phyloP scores from a whole-genome alignment of 1,140 invertebrate species.

The Drosophila repletoides region DNA sequence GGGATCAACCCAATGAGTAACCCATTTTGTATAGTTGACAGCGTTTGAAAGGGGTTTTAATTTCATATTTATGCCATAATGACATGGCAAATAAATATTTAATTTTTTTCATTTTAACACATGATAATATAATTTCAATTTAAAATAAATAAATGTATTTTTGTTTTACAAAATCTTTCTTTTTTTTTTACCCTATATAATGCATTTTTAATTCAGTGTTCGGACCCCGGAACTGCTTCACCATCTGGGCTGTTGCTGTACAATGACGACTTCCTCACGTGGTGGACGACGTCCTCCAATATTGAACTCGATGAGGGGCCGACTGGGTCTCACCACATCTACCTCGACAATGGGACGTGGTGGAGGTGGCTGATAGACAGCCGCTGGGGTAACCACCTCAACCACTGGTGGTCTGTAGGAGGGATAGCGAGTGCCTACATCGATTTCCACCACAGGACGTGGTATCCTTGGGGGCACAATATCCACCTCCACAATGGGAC shows the following conservation, averaged over 20 bases:
- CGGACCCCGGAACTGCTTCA: conserved; percentile 18
- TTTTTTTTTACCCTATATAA: conserved; percentile 2
- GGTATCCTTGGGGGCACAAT: conserved; percentile 61
- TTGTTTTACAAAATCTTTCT: neutral
- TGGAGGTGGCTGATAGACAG: conserved; percentile 63
- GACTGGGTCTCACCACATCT: conserved; percentile 58
- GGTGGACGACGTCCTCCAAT: conserved; percentile 61
- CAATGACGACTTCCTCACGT: conserved; percentile 61
- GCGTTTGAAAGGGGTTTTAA: conserved; percentile 39
- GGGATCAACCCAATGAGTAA: neutral
- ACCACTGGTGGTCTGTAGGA: conserved; percentile 40
- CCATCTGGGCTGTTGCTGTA: conserved; percentile 63
- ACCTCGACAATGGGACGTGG: conserved; percentile 60
- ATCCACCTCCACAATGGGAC: conserved; percentile 70
- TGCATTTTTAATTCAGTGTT: conserved; percentile 17
- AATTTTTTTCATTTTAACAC: conserved; percentile 4
- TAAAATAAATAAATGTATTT: conserved; percentile 28
- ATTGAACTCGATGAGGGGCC: conserved; percentile 65
- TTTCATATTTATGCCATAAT: conserved; percentile 62
- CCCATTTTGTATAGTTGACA: conserved; percentile 32
- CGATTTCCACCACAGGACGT: conserved; percentile 61
- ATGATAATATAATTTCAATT: conserved; percentile 36
- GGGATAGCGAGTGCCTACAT: conserved; percentile 53
- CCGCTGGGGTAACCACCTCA: conserved; percentile 56
- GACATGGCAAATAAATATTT: conserved; percentile 53